Evolutionary conservation across 2,113 vertebrate species (phyloP).

Genomic region (Tamias sibiricus): DNA sequence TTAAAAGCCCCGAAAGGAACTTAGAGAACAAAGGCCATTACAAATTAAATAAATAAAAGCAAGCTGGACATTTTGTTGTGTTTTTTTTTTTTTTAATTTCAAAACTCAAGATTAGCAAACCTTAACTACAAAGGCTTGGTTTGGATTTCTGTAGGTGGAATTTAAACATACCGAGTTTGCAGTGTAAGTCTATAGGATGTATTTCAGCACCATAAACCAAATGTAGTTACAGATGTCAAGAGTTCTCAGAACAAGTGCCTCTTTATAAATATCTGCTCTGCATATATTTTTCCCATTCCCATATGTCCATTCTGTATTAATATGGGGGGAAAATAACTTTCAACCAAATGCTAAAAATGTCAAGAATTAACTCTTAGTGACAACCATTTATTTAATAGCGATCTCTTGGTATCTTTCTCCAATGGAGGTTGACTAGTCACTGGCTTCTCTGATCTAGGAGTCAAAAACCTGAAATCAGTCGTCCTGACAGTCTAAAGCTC

Average conservation of each 20-base stretch:
- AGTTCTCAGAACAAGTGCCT: neutral
- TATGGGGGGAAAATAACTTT: neutral
- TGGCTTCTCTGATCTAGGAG: neutral
- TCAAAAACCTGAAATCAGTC: neutral
- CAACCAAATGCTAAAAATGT: neutral
- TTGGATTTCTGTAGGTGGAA: neutral
- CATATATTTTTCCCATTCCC: neutral
- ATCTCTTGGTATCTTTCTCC: neutral
- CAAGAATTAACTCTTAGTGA: slow-evolving; percentile 22
- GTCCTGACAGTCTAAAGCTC: neutral
- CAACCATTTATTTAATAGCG: neutral
- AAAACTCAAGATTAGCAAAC: slow-evolving; percentile 19
- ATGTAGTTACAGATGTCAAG: slow-evolving; percentile 3
- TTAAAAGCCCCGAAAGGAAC: neutral
- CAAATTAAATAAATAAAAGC: neutral
- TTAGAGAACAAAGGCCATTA: slow-evolving; percentile 36
- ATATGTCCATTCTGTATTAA: neutral
- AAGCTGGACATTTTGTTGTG: neutral
- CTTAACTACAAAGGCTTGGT: neutral
- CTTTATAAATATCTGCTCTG: neutral
- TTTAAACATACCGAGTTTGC: neutral
- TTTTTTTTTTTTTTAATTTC: slow-evolving; percentile 33
- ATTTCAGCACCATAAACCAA: neutral
- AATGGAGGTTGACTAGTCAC: neutral
- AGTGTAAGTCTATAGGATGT: neutral